phyloP scores from a whole-genome alignment of 2,797 vertebrate genomes.

The Falco rusticolus region DNA sequence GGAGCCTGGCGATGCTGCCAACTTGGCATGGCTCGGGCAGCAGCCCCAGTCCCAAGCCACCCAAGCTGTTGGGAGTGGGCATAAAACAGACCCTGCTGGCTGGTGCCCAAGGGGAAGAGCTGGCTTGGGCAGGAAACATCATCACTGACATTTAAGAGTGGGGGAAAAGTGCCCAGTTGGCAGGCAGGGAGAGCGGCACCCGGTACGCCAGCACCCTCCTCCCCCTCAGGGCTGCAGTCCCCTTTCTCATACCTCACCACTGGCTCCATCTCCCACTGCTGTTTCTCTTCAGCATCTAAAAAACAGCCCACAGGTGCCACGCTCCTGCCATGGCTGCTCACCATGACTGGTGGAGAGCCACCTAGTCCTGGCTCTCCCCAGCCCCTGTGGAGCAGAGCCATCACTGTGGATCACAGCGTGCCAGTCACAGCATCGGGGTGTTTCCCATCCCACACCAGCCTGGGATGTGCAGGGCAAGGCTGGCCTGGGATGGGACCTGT shows the following conservation, averaged over 20 bases:
- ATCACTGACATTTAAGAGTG: constrained; percentile 35
- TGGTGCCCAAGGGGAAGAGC: constrained; percentile 52
- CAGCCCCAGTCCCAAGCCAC: constrained; percentile 54
- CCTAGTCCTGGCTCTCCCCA: fast-evolving
- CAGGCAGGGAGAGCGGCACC: background rate
- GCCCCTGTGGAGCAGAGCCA: background rate
- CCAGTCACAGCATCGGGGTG: background rate
- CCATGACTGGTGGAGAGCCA: fast-evolving
- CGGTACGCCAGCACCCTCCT: background rate
- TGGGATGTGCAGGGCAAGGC: background rate
- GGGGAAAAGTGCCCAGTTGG: constrained; percentile 24
- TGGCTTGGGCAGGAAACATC: constrained; percentile 59
- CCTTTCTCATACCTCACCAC: background rate
- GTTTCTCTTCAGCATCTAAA: background rate
- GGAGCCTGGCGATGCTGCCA: background rate
- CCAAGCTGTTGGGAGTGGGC: constrained; percentile 61
- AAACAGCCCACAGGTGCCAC: background rate
- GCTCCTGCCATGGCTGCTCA: background rate
- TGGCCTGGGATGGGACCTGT: background rate
- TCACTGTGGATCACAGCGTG: fast-evolving
- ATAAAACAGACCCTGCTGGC: constrained; percentile 59
- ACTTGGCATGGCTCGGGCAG: constrained; percentile 20
- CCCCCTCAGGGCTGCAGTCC: background rate
- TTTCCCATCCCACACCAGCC: background rate
- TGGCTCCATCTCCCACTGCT: background rate